phyloP scores from a whole-genome alignment of 2,888 invertebrate genomes.

The Melinaea marsaeus region DNA sequence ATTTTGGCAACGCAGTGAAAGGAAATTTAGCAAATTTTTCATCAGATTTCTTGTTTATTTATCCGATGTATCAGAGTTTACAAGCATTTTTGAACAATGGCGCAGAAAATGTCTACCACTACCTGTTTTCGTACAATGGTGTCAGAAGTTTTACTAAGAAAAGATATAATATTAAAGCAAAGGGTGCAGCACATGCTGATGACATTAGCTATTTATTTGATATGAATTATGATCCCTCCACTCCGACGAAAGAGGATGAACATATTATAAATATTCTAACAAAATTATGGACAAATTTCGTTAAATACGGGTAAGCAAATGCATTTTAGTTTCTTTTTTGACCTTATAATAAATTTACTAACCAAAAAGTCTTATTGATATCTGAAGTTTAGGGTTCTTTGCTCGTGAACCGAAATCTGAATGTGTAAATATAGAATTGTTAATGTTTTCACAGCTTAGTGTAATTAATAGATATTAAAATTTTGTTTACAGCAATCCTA shows the following conservation, averaged over 20 bases:
- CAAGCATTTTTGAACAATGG: slow-evolving; percentile 42
- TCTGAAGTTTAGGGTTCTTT: too few species aligned
- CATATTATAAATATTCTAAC: slow-evolving; percentile 42
- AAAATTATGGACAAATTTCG: slow-evolving; percentile 42
- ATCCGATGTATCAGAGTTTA: slow-evolving; percentile 41
- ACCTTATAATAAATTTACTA: too few species aligned
- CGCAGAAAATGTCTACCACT: slow-evolving; percentile 43
- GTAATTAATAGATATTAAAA: not conserved
- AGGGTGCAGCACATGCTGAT: slow-evolving; percentile 42
- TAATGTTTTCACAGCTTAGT: not conserved
- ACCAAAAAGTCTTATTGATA: too few species aligned
- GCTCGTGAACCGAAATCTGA: too few species aligned
- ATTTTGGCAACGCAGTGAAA: slow-evolving; percentile 28
- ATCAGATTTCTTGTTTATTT: slow-evolving; percentile 43
- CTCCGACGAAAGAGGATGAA: slow-evolving; percentile 31
- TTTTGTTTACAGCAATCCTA: slow-evolving; percentile 40
- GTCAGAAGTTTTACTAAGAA: slow-evolving; percentile 45
- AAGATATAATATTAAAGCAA: slow-evolving; percentile 22
- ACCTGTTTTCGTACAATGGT: slow-evolving; percentile 51
- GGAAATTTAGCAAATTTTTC: slow-evolving; percentile 39
- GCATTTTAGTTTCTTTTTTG: too few species aligned
- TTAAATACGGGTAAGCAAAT: slow-evolving; percentile 39
- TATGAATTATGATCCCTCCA: slow-evolving; percentile 20
- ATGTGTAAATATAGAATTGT: too few species aligned
- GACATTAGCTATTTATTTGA: slow-evolving; percentile 47